Evolutionary conservation across 1,140 invertebrate species (phyloP).

Genomic region (Solenopsis invicta): DNA sequence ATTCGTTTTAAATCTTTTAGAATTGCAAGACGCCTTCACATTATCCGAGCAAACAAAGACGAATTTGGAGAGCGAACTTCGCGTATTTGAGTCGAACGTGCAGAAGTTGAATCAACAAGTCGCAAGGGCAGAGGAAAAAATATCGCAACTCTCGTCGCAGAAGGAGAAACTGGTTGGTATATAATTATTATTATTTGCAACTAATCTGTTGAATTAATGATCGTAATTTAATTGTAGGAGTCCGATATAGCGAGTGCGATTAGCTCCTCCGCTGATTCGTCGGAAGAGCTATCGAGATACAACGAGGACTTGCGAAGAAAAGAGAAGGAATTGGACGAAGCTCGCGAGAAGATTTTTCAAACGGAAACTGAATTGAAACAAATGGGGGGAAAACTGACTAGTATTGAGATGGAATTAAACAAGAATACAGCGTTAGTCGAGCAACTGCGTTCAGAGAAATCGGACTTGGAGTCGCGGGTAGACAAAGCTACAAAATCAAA

Average conservation of each 20-base stretch:
- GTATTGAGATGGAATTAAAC: slow-evolving; percentile 68
- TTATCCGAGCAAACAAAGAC: slow-evolving; percentile 83
- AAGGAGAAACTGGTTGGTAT: slow-evolving; percentile 85
- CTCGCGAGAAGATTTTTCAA: slow-evolving; percentile 86
- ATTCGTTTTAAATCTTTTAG: slow-evolving; percentile 70
- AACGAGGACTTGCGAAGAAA: slow-evolving; percentile 86
- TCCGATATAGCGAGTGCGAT: slow-evolving; percentile 82
- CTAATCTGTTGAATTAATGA: slow-evolving; percentile 24
- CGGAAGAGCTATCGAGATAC: slow-evolving; percentile 86
- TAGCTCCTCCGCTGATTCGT: slow-evolving; percentile 84
- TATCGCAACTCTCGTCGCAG: slow-evolving; percentile 79
- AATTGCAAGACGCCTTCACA: slow-evolving; percentile 81
- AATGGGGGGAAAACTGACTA: slow-evolving; percentile 77
- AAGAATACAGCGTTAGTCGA: slow-evolving; percentile 70
- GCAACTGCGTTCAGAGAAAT: slow-evolving; percentile 68
- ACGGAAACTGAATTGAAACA: slow-evolving; percentile 83
- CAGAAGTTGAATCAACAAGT: slow-evolving; percentile 83
- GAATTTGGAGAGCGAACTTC: slow-evolving; percentile 82
- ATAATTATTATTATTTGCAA: slow-evolving; percentile 20
- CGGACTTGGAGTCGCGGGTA: slow-evolving; percentile 73
- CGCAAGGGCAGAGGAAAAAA: slow-evolving; percentile 82
- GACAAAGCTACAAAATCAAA: slow-evolving; percentile 71
- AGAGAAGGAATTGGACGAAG: slow-evolving; percentile 86
- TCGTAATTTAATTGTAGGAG: slow-evolving; percentile 79
- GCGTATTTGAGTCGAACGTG: slow-evolving; percentile 79